Conservation (phyloP, 2,888 invertebrate genomes). For the Nomada ferruginata region DNA sequence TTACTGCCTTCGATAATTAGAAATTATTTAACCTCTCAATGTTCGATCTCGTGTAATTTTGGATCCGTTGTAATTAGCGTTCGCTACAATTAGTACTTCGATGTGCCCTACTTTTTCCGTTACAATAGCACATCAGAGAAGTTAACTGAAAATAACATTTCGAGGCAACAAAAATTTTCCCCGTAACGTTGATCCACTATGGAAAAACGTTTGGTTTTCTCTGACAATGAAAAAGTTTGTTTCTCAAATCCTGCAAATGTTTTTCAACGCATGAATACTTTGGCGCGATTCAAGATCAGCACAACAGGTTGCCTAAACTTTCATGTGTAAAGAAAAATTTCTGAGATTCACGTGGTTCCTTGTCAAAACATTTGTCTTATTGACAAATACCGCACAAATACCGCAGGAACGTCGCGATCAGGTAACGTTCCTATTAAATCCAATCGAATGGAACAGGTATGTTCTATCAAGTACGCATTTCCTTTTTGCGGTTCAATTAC, state of each 20-base stretch:
- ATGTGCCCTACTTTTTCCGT: background rate
- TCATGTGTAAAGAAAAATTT: slow-evolving; percentile 2
- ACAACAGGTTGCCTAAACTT: background rate
- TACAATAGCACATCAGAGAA: slow-evolving; percentile 17
- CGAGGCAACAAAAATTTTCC: slow-evolving; percentile 19
- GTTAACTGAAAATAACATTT: slow-evolving; percentile 39
- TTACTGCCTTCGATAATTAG: too few relatives aligned
- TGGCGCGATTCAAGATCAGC: background rate
- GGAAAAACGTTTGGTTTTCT: slow-evolving; percentile 4
- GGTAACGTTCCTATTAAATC: too few relatives aligned
- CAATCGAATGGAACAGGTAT: too few relatives aligned
- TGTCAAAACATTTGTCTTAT: too few relatives aligned
- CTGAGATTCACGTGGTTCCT: background rate
- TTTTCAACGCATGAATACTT: slow-evolving; percentile 3
- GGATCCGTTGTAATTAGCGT: too few relatives aligned
- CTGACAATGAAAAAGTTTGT: slow-evolving; percentile 4
- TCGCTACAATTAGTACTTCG: background rate
- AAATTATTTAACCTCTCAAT: too few relatives aligned
- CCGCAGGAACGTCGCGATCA: too few relatives aligned
- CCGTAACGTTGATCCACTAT: background rate
- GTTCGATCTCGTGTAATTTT: too few relatives aligned
- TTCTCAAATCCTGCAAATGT: slow-evolving; percentile 1
- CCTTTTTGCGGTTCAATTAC: slow-evolving; percentile 31
- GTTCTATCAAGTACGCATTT: too few relatives aligned
- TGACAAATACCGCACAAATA: too few relatives aligned